Evolutionary conservation across 1,140 invertebrate species (phyloP), one percentile per base, ranked within the genome.

Genomic region (Lordiphosa clarofinis): DNA sequence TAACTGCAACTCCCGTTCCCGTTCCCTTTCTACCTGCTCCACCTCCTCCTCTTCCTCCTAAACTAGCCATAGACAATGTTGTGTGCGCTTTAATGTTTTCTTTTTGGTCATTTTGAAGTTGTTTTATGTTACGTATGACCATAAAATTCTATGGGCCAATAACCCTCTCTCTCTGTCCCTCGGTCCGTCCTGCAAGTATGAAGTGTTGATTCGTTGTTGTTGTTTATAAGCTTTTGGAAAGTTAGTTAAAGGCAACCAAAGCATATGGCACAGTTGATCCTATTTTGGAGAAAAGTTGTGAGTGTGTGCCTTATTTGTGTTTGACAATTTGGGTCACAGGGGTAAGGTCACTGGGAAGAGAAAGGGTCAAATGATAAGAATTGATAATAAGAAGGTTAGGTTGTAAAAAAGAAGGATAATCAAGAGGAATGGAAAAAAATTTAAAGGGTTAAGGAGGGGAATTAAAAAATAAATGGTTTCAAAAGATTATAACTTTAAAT

Each of bases 1-100:
- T 82, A 82, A 79, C 75, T 79, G 75, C 75, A 79, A 73, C 74
- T 78, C 49, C 37, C 57, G 68, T 78, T 62, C 33, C 54, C 12
- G 8, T 9, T 24, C 15, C 9, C 37, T 8, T 5, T 21, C n/a
- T 39, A 28, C 12, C 35, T 3, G 28, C 37, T 7, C 10, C 24
- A 10, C 2, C 13, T 15, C 24, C 13, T 15, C 31, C 19, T 44
- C 21, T 37, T 36, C 28, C 28, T 13, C 21, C 28, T 4, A 8
- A 31, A 33, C 49, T 55, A 57, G 48, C 52, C 71, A 67, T 72
- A 75, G 75, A 71, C 76, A 81, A 71, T 81, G 74, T 69, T 73
- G 64, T 72, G 74, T 70, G 74, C 59, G 74, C 74, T 73, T 78
- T 69, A 65, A 73, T 74, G 74, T 81, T 70, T 44, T 48, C 35